A percentile compares a stretch with the other conserved stretches of the same genome.
Evolutionary conservation across 2,888 invertebrate species (phyloP).

Genomic region (Catocala sponsa): DNA sequence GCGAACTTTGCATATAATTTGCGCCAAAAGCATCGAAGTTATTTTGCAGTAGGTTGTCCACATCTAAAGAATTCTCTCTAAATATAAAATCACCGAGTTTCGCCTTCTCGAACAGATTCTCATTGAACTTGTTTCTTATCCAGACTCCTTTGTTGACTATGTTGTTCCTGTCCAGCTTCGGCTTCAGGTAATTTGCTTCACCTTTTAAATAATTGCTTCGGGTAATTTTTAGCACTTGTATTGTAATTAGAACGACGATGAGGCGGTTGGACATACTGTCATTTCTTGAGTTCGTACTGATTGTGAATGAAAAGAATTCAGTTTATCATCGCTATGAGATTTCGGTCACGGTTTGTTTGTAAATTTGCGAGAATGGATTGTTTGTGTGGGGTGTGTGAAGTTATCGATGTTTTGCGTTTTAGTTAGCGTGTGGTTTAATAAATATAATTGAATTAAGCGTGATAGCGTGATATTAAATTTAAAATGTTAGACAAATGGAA

Average conservation of each 20-base stretch:
- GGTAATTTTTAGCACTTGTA: conserved; percentile 29
- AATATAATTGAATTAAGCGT: too few species aligned
- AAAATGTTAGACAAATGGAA: too few species aligned
- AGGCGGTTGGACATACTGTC: conserved; percentile 64
- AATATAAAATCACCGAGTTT: conserved; percentile 67
- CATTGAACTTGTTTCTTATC: conserved; percentile 54
- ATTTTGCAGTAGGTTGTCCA: conserved; percentile 64
- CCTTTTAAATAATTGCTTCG: conserved; percentile 50
- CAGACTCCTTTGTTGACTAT: conserved; percentile 75
- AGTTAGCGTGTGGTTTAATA: too few species aligned
- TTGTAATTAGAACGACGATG: conserved; percentile 52
- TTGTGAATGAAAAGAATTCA: conserved; percentile 57
- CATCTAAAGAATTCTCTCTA: conserved; percentile 66
- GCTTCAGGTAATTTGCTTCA: conserved; percentile 57
- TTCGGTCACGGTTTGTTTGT: conserved; percentile 50
- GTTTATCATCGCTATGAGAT: conserved; percentile 58
- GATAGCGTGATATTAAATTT: too few species aligned
- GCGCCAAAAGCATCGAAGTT: conserved; percentile 63
- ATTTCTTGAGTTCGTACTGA: conserved; percentile 37
- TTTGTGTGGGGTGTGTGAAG: conserved; percentile 14
- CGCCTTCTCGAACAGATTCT: conserved; percentile 46
- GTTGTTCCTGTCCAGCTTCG: conserved; percentile 70
- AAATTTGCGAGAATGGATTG: conserved; percentile 47
- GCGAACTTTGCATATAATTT: conserved; percentile 53
- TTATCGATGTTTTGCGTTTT: conserved; percentile 41